A percentile compares a stretch with the other conserved stretches of the same genome.
phyloP scores from a whole-genome alignment of 2,888 invertebrate genomes.

The Tachina fera region DNA sequence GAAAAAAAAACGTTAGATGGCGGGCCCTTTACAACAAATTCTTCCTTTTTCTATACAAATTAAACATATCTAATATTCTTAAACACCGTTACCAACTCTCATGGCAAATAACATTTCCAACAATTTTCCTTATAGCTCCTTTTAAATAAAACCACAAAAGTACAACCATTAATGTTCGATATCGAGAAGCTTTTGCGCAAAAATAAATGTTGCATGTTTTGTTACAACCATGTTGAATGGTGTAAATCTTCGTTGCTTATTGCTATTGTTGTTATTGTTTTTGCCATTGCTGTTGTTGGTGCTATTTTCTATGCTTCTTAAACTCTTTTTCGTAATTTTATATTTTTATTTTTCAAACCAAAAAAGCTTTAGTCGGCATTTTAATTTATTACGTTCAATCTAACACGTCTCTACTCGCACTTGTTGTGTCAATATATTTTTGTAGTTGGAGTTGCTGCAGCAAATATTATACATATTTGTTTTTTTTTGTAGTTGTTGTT shows the following conservation, averaged over 20 bases:
- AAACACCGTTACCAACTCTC: background rate
- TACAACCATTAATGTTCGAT: slow-evolving; percentile 61
- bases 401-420: slow-evolving; percentile 82
- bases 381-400: slow-evolving; percentile 82
- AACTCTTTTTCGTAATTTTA: background rate
- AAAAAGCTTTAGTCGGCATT: slow-evolving; percentile 78
- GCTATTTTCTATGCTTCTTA: slow-evolving; percentile 72
- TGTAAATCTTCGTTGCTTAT: slow-evolving; percentile 53
- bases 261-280: slow-evolving; percentile 31
- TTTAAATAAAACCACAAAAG: slow-evolving; percentile 14
- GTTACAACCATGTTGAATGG: slow-evolving; percentile 53
- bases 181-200: slow-evolving; percentile 62
- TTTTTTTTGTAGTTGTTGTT: background rate
- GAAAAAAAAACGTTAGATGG: too few relatives aligned
- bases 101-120: background rate
- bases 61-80: too few relatives aligned
- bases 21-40: too few relatives aligned
- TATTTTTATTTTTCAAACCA: slow-evolving; percentile 1
- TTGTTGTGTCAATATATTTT: slow-evolving; percentile 75
- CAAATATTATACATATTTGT: slow-evolving; percentile 26
- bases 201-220: slow-evolving; percentile 62
- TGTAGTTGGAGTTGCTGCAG: slow-evolving; percentile 38
- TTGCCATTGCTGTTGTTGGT: slow-evolving; percentile 21
- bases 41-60: too few relatives aligned
- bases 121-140: background rate